Evolutionary conservation across 2,888 invertebrate genomes (phyloP).

Genomic region (Leptopterna dolabrata): DNA sequence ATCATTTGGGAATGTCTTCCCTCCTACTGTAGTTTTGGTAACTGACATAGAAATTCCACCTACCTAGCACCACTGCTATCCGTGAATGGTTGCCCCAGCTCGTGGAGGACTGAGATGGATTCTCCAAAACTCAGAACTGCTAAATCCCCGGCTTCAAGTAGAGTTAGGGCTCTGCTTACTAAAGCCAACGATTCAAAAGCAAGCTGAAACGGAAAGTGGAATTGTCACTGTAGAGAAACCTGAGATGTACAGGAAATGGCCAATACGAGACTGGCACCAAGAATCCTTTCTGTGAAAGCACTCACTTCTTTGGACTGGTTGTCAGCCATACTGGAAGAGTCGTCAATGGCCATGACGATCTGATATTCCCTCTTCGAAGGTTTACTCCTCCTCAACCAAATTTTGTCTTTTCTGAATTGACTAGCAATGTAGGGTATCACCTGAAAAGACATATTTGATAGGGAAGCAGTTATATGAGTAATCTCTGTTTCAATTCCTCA

Average conservation of each 20-base stretch:
- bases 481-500: no score
- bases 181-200: slow-evolving; percentile 95
- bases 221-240: no score
- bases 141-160: slow-evolving; percentile 86
- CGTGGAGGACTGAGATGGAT: slow-evolving; percentile 85
- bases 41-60: not conserved
- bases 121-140: slow-evolving; percentile 94
- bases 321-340: slow-evolving; percentile 92
- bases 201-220: slow-evolving; percentile 67
- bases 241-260: not conserved
- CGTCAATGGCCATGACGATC: slow-evolving; percentile 95
- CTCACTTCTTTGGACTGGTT: slow-evolving; percentile 78
- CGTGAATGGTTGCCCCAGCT: slow-evolving; percentile 86
- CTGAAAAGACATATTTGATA: slow-evolving; percentile 65
- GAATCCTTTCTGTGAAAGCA: not conserved
- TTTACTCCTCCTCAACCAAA: slow-evolving; percentile 96
- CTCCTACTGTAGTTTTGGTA: no score
- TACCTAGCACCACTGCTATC: slow-evolving; percentile 84
- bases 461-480: no score
- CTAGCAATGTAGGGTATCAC: slow-evolving; percentile 99
- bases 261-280: not conserved
- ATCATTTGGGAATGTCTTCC: no score
- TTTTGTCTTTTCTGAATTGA: slow-evolving; percentile 98
- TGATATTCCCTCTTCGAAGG: slow-evolving; percentile 96
- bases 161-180: slow-evolving; percentile 86